Evolutionary conservation across 2,113 vertebrate species (phyloP), one percentile per base, ranked within the genome.

Genomic region (Bos indicus): DNA sequence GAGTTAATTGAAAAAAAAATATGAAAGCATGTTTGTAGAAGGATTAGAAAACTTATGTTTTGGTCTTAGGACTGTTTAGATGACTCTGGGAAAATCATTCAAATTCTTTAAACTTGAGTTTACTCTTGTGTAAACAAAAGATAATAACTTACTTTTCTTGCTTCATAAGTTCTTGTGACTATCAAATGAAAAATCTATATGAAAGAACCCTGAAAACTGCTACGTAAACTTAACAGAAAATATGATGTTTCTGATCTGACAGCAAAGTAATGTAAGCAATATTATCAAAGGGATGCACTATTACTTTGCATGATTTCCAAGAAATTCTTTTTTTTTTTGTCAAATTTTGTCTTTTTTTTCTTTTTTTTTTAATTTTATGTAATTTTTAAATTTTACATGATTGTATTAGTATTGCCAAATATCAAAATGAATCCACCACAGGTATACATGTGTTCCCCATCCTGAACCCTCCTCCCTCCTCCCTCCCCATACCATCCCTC

Each of bases 1-100:
- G 98, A 96, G 77, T 96, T 46, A 74, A 51, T 30, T 97, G 67
- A 90, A 97, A 48, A 97, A 30, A 98, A 98, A 98, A 98, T 98
- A 98, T 56, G 96, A 97, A 71, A 80, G 3, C 57, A 74, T 90
- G 90, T 46, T 96, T 90, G 9, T 78, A 94, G 40, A 94, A 26
- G 23, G 4, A 78, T 92, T n/a, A 57, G 25, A 71, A 93, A 33
- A 86, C 26, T 30, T 92, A 56, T 52, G 16, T 59, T 21, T 2
- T 62, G 59, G 26, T 92, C 7, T 46, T n/a, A 46, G 2, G 10
- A 91, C 8, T 74, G 54, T 52, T 8, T 52, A 83, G 25, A 30
- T 71, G 62, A 87, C 48, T 15, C 4, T 51, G 46, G 1, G 48
- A 5, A 93, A 84, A 36, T 74, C 43, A 56, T 59, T 94, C 78